These are phyloP conservation scores for Protaetia brevitarsis DNA, from an alignment of 1,140 invertebrate species.

Conservation along the genomic window DNA sequence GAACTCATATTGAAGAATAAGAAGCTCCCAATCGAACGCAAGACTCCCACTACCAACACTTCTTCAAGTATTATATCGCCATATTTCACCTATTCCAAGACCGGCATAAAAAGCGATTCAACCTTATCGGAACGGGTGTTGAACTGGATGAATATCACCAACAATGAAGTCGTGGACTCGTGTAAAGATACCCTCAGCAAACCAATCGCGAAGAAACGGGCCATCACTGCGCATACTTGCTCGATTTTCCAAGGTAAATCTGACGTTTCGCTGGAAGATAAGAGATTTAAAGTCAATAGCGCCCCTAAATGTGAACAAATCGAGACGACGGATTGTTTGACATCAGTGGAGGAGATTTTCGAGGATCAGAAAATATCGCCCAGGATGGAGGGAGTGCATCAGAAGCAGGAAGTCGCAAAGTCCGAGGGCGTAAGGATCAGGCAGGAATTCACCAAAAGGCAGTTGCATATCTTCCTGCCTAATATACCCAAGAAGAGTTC, in stretches of 20 bases:
- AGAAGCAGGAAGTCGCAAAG: background rate
- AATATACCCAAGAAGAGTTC: constrained; percentile 52
- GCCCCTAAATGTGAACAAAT: background rate
- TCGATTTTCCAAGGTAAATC: background rate
- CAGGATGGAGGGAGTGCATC: background rate
- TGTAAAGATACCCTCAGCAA: background rate
- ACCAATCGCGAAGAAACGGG: background rate
- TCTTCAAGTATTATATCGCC: background rate
- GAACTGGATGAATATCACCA: constrained; percentile 58
- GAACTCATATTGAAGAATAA: background rate
- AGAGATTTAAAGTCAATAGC: background rate
- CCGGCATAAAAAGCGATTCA: background rate
- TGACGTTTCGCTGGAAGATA: background rate
- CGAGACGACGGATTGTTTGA: background rate
- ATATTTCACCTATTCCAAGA: background rate
- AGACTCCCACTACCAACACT: background rate
- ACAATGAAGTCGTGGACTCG: background rate
- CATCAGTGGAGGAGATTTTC: background rate
- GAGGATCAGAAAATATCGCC: background rate
- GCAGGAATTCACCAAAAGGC: constrained; percentile 47
- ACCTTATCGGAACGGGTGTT: constrained; percentile 57
- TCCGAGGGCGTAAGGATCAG: background rate
- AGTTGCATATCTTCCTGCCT: constrained; percentile 69
- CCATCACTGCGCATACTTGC: constrained; percentile 33
- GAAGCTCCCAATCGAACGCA: background rate